Evolutionary conservation across 2,797 vertebrate genomes (phyloP).

Genomic region (Megalops cyprinoides): DNA sequence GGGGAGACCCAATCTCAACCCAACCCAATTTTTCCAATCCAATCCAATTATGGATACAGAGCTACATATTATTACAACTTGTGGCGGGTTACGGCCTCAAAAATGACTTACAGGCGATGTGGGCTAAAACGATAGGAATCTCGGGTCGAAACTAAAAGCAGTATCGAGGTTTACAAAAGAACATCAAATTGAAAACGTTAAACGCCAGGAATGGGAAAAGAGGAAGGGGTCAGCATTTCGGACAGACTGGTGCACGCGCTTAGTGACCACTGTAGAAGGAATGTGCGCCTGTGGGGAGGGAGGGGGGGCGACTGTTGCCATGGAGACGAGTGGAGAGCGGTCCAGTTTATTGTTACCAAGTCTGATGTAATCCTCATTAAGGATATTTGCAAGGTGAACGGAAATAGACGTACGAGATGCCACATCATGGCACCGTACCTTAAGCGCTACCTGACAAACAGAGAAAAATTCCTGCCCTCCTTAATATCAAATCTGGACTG

Average conservation of each 20-base stretch:
- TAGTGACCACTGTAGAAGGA: constrained; percentile 39
- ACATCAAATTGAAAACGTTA: background rate
- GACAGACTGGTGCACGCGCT: constrained; percentile 35
- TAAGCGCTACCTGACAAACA: background rate
- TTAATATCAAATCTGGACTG: background rate
- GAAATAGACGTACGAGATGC: constrained; percentile 5
- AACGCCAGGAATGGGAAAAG: background rate
- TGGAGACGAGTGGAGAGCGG: constrained; percentile 76
- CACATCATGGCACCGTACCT: constrained; percentile 8
- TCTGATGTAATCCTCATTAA: constrained; percentile 54
- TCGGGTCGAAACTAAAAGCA: no score
- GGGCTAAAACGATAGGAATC: no score
- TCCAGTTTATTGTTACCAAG: constrained; percentile 72
- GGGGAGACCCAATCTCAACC: no score
- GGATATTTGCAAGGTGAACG: background rate
- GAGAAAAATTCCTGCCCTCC: background rate
- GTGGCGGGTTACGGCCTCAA: no score
- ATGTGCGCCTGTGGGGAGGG: constrained; percentile 43
- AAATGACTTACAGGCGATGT: no score
- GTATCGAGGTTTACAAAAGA: background rate
- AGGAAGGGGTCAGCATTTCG: constrained; percentile 49
- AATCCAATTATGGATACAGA: no score
- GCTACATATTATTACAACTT: no score
- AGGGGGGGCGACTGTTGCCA: constrained; percentile 69
- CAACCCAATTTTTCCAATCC: no score